Conservation (phyloP, 2,113 vertebrate species). For the Ciconia boyciana region DNA sequence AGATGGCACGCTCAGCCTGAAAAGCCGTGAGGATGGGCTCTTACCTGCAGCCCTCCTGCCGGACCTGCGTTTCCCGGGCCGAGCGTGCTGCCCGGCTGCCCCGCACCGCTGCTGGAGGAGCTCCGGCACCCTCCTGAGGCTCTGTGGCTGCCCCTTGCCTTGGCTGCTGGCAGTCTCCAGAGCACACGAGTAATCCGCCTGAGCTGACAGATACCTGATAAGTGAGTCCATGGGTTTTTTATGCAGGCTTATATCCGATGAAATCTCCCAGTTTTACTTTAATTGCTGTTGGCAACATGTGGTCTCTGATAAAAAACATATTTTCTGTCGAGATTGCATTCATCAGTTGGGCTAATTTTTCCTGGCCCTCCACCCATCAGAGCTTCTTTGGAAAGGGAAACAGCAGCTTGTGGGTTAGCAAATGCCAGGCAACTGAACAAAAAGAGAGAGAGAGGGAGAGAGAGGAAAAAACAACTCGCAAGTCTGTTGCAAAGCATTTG, state of each 20-base stretch:
- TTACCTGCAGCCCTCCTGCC: background rate
- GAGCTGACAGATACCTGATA: constrained; percentile 13
- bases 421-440: constrained; percentile 77
- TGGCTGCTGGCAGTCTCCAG: background rate
- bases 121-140: background rate
- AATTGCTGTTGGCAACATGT: constrained; percentile 80
- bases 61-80: accelerated
- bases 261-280: constrained; percentile 76
- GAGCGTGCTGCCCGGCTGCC: background rate
- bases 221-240: background rate
- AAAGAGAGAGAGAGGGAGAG: constrained; percentile 13
- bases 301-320: constrained; percentile 84
- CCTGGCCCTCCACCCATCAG: constrained; percentile 78
- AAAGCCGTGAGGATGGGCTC: no score
- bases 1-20: accelerated
- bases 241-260: constrained; percentile 62
- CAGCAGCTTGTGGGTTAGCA: constrained; percentile 81
- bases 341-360: constrained; percentile 80
- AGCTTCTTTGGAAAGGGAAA: constrained; percentile 78
- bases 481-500: background rate
- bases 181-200: background rate
- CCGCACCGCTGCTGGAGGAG: background rate
- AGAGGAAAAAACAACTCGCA: background rate
- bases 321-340: constrained; percentile 78
- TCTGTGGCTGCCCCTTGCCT: background rate